phyloP scores from a whole-genome alignment of 92 coral and sea anemone species.

The Zoanthus gigantus region DNA sequence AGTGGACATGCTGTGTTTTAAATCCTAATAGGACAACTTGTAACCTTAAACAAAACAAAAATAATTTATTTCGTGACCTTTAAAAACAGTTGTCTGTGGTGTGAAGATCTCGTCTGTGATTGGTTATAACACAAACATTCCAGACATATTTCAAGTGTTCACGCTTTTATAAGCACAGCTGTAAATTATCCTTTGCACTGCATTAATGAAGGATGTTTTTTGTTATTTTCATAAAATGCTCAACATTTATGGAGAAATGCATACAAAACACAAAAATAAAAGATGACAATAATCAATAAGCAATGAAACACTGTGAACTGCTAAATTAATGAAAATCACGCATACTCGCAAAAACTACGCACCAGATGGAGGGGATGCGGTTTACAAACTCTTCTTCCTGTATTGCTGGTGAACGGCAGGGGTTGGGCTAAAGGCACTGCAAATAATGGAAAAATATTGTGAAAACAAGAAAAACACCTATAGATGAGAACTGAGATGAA shows the following conservation, averaged over 20 bases:
- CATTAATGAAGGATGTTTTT: slow-evolving; percentile 2
- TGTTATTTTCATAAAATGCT: slow-evolving; percentile 20
- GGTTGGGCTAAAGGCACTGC: slow-evolving; percentile 22
- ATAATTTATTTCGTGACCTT: too few relatives aligned
- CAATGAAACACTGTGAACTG: slow-evolving; percentile 9
- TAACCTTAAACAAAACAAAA: too few relatives aligned
- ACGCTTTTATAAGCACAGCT: too few relatives aligned
- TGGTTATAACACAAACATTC: too few relatives aligned
- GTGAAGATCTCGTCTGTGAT: too few relatives aligned
- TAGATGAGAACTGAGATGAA: background rate
- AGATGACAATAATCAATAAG: slow-evolving; percentile 22
- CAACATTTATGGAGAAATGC: slow-evolving; percentile 1
- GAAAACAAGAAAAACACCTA: slow-evolving; percentile 15
- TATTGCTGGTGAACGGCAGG: slow-evolving; percentile 1
- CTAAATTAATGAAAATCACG: slow-evolving; percentile 16
- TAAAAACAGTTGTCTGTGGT: background rate
- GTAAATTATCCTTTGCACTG: slow-evolving; percentile 12
- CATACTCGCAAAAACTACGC: slow-evolving; percentile 21
- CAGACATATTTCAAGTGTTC: too few relatives aligned
- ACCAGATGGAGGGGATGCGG: slow-evolving; percentile 24
- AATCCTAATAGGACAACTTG: too few relatives aligned
- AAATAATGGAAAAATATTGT: slow-evolving; percentile 7
- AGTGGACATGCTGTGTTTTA: too few relatives aligned
- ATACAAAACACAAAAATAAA: slow-evolving; percentile 7
- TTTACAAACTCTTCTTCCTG: slow-evolving; percentile 14